These are phyloP conservation scores for Cichladusa arquata DNA, from an alignment of 2,113 vertebrate species.

Conservation along the genomic window DNA sequence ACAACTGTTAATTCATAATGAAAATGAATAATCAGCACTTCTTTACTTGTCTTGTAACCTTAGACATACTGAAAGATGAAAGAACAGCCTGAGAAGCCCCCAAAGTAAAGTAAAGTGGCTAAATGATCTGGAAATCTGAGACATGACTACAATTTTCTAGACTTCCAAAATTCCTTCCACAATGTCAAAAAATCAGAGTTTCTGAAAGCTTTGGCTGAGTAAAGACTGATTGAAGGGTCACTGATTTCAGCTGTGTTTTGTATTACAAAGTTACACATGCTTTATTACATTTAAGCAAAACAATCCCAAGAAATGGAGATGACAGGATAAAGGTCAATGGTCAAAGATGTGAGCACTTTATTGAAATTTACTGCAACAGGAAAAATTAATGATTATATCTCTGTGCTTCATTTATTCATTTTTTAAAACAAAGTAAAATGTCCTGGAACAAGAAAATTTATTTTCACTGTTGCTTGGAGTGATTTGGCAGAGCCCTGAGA, in stretches of 20 bases:
- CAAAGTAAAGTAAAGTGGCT: neutral
- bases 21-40: neutral
- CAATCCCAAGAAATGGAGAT: constrained; percentile 4
- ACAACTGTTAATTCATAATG: neutral
- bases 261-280: constrained; percentile 52
- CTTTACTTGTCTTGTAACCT: neutral
- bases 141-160: neutral
- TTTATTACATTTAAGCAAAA: constrained; percentile 61
- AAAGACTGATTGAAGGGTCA: constrained; percentile 65
- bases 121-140: neutral
- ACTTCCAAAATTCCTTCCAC: neutral
- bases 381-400: neutral
- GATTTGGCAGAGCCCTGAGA: neutral
- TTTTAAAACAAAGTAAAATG: neutral
- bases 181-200: neutral
- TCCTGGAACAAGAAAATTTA: neutral
- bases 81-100: neutral
- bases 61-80: neutral
- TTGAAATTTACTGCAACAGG: neutral
- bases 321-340: neutral
- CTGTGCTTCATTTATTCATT: neutral
- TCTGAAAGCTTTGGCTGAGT: neutral
- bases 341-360: neutral
- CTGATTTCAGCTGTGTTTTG: constrained; percentile 63
- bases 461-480: neutral